A percentile compares a stretch with the other conserved stretches of the same genome.
These are phyloP conservation scores for Pseudolycoriella hygida DNA, from an alignment of 2,888 invertebrate species.

Conservation along the genomic window DNA sequence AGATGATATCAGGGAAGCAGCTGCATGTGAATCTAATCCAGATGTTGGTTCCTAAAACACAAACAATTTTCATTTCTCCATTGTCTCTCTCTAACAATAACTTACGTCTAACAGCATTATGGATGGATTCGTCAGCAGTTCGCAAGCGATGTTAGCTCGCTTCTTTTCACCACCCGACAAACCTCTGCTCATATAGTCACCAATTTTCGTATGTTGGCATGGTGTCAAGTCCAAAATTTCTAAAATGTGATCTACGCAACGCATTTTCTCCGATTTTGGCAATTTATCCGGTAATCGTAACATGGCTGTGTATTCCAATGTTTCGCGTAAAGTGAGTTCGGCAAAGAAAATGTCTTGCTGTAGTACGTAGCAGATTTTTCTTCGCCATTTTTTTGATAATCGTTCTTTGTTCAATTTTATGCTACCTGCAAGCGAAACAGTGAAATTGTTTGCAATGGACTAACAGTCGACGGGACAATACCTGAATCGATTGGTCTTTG, in stretches of 20 bases:
- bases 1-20: constrained; percentile 52
- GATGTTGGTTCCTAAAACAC: constrained; percentile 57
- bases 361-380: constrained; percentile 63
- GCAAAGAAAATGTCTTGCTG: constrained; percentile 71
- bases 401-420: constrained; percentile 37
- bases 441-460: too few species aligned
- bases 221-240: constrained; percentile 52
- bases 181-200: constrained; percentile 55
- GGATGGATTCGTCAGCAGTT: constrained; percentile 61
- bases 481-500: constrained; percentile 47
- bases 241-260: constrained; percentile 59
- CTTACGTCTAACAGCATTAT: constrained; percentile 64
- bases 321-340: constrained; percentile 58
- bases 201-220: constrained; percentile 64
- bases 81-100: constrained; percentile 11
- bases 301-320: constrained; percentile 43
- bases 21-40: constrained; percentile 64
- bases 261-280: constrained; percentile 52
- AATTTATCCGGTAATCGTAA: constrained; percentile 50
- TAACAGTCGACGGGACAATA: constrained; percentile 30
- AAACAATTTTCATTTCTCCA: not conserved
- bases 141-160: constrained; percentile 65
- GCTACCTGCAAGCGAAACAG: too few species aligned
- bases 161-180: constrained; percentile 72
- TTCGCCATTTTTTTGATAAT: constrained; percentile 48